Evolutionary conservation across 2,797 vertebrate genomes (phyloP).

Genomic region (Paramormyrops hopkinsi): DNA sequence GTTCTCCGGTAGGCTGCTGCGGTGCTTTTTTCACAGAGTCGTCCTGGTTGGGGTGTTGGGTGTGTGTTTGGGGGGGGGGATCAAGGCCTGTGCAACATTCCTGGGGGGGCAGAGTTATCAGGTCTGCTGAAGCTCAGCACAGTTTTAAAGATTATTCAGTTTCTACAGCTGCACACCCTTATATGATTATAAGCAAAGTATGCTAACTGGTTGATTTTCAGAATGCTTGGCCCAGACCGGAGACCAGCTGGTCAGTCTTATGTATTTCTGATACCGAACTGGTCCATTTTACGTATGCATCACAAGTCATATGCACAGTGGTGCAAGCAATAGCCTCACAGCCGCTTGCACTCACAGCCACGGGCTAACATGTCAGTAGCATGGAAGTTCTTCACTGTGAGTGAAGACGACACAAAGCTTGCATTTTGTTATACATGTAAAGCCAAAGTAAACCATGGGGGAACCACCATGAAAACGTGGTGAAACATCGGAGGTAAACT

Average conservation of each 20-base stretch:
- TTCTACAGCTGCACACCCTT: background rate
- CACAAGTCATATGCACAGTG: too few relatives aligned
- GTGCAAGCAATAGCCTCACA: too few relatives aligned
- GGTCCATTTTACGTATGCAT: too few relatives aligned
- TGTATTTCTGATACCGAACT: background rate
- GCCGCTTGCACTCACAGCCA: too few relatives aligned
- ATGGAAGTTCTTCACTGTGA: too few relatives aligned
- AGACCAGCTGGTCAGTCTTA: background rate
- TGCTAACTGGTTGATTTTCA: background rate
- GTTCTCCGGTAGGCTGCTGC: conserved; percentile 10
- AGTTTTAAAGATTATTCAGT: background rate
- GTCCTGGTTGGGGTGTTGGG: background rate
- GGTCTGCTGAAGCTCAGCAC: background rate
- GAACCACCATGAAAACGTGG: too few relatives aligned
- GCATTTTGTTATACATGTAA: too few relatives aligned
- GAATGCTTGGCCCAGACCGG: background rate
- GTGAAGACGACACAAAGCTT: too few relatives aligned
- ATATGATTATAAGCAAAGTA: background rate
- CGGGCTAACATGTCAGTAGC: too few relatives aligned
- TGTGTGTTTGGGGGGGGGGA: background rate
- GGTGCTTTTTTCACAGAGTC: background rate
- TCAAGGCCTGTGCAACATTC: background rate
- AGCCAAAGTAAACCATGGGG: too few relatives aligned
- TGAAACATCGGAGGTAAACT: too few relatives aligned
- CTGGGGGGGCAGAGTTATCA: background rate